These are phyloP conservation scores for Phrynocephalus forsythii DNA, from an alignment of 2,797 vertebrate genomes.

Conservation along the genomic window DNA sequence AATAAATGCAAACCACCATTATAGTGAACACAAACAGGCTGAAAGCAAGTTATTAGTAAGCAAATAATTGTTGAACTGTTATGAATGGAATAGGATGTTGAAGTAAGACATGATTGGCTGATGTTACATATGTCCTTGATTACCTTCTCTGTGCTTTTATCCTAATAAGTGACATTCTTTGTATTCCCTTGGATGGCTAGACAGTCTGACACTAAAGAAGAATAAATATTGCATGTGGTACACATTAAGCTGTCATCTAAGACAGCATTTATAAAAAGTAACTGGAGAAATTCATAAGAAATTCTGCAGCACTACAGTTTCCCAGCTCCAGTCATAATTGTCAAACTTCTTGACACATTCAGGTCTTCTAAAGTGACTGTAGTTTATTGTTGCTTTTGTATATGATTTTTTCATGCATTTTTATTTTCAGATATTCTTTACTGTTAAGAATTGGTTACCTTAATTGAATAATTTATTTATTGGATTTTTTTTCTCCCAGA, in stretches of 20 bases:
- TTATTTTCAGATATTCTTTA: constrained; percentile 70
- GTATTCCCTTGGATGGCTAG: constrained; percentile 98
- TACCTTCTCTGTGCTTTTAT: constrained; percentile 99
- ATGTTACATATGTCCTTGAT: constrained; percentile 99
- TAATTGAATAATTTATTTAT: constrained; percentile 67
- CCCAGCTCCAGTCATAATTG: constrained; percentile 98
- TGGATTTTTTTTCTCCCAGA: constrained; percentile 61
- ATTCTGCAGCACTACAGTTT: constrained; percentile 92
- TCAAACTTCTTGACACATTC: constrained; percentile 95
- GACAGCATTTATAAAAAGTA: constrained; percentile 89
- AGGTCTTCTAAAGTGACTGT: constrained; percentile 81
- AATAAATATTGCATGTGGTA: constrained; percentile 99
- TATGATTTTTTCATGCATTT: constrained; percentile 75
- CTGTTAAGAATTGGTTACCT: constrained; percentile 68
- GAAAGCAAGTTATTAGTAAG: constrained; percentile 95
- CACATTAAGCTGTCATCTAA: constrained; percentile 99
- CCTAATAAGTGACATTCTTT: constrained; percentile 99
- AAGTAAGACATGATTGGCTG: constrained; percentile 94
- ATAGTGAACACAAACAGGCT: constrained; percentile 90
- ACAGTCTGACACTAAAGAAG: constrained; percentile 99
- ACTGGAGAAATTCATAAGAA: constrained; percentile 95
- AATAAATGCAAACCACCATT: constrained; percentile 95
- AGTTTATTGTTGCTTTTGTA: constrained; percentile 77
- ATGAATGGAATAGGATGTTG: constrained; percentile 90
- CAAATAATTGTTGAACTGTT: constrained; percentile 95